These are phyloP conservation scores for Mus minutoides DNA, from an alignment of 2,797 vertebrate genomes.

Conservation along the genomic window DNA sequence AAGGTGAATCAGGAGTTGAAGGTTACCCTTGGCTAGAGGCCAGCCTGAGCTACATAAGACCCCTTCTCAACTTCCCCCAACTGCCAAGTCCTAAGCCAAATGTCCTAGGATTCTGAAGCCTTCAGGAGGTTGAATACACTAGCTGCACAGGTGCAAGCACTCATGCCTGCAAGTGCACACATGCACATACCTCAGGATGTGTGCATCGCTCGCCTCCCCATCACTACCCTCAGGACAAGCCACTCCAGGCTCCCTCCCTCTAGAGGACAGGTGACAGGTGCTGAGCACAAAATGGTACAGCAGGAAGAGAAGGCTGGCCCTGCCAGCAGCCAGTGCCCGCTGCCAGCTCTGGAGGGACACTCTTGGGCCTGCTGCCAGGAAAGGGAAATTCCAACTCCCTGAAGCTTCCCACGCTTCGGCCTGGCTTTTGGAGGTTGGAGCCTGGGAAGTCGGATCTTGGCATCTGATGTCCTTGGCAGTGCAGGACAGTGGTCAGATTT, in stretches of 20 bases:
- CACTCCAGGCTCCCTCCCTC: background rate
- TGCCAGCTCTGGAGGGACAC: background rate
- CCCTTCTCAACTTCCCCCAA: background rate
- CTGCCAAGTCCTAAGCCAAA: background rate
- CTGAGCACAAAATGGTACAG: background rate
- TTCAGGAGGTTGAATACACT: background rate
- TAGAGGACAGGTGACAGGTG: background rate
- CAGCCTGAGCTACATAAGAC: background rate
- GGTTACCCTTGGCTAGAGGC: background rate
- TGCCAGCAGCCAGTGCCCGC: background rate
- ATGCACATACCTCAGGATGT: no score
- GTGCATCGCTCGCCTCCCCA: fast-evolving
- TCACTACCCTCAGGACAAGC: background rate
- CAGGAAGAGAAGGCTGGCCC: background rate
- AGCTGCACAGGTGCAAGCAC: background rate
- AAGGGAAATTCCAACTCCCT: background rate
- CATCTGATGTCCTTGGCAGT: background rate
- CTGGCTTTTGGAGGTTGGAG: background rate
- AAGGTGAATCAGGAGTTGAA: background rate
- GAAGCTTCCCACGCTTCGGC: background rate
- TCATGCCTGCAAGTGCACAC: background rate
- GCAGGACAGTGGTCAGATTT: background rate
- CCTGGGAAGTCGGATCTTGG: background rate
- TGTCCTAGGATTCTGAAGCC: background rate
- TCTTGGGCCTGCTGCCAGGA: slow-evolving; percentile 45